phyloP scores from a whole-genome alignment of 2,113 vertebrate genomes.

The Cercocebus atys region DNA sequence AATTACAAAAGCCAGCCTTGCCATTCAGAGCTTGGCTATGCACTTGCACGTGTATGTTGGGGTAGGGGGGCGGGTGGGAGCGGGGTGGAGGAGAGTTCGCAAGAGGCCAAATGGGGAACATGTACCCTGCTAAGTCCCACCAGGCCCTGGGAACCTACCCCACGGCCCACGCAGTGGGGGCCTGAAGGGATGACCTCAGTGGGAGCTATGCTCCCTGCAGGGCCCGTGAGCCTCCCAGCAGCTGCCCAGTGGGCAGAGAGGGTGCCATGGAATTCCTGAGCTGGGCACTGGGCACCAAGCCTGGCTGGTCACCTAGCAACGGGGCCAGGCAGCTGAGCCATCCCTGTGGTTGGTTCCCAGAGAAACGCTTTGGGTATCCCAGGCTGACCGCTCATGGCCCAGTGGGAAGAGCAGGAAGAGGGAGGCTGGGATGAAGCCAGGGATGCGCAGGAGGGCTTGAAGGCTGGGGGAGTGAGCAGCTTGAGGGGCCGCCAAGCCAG shows the following conservation, averaged over 20 bases:
- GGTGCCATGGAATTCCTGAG: neutral
- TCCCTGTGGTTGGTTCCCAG: constrained; percentile 16
- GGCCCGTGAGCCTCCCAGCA: neutral
- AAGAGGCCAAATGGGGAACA: neutral
- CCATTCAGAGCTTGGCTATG: rapidly evolving
- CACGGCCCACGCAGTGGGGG: rapidly evolving
- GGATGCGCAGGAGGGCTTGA: rapidly evolving
- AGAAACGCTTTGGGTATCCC: neutral
- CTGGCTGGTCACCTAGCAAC: neutral
- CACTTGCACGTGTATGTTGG: rapidly evolving
- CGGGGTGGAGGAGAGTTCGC: neutral
- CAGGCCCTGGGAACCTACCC: neutral
- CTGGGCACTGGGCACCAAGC: neutral
- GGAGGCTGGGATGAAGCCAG: neutral
- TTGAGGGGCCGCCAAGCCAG: neutral
- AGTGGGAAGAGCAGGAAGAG: neutral
- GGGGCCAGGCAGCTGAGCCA: neutral
- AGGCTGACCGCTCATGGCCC: neutral
- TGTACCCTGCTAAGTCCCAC: rapidly evolving
- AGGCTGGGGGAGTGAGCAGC: neutral
- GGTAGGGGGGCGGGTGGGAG: too few species aligned
- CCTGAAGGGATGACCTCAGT: rapidly evolving
- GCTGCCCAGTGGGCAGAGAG: neutral
- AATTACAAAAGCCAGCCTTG: neutral
- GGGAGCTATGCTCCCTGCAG: too few species aligned